Base-by-base conservation (phyloP, 2,888 invertebrate genomes). In the Gymnoscelis rufifasciata region DNA sequence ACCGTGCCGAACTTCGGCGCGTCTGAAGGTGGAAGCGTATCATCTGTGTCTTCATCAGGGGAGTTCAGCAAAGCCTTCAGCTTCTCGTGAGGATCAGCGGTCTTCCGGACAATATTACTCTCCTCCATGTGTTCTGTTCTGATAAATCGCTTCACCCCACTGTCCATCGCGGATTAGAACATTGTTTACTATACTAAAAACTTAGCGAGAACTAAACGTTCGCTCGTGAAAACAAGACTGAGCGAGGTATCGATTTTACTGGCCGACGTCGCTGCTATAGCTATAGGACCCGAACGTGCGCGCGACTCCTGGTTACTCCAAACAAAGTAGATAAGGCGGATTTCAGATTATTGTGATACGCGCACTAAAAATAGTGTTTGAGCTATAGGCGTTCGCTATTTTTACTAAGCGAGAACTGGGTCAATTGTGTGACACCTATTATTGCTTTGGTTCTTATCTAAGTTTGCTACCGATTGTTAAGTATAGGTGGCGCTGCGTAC, bases 1-100 rank as follows among this genome's bases (percentile, higher is more conserved):
- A 97, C 90, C 24, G 97, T 97, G 56, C 93, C 97, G 60, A 91
- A 91, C 70, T 91, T 91, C 1, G 83, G 91, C 56, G 80, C 91
- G 68, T 82, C 86, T 1, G 83, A 77, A 0, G 87, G 84, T 3
- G 84, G 86, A 1, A 84, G 71, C 8, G 76, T 73, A 44, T 89
- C 89, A 39, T 88, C 88, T 0, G 79, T 79, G 14, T 84, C 87
- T 5, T 83, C 84, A 3, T 87, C 88, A 1, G 83, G 83, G 0
- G 83, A 81, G 46, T 88, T 89, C 52, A 86, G 60, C 49, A 86
- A 54, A 23, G 87, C 87, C 65, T 86, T 83, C 66, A 87, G 49
- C 62, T 87, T 86, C 59, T 87, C 87, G 54, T 87, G 86, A n/a
- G 87, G 87, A 38, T 83, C 86, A 10, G 75, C 62, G 53, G 66